Evolutionary conservation across 2,888 invertebrate genomes (phyloP), one percentile per base, ranked within the genome.

Genomic region (Caenorhabditis sp.): DNA sequence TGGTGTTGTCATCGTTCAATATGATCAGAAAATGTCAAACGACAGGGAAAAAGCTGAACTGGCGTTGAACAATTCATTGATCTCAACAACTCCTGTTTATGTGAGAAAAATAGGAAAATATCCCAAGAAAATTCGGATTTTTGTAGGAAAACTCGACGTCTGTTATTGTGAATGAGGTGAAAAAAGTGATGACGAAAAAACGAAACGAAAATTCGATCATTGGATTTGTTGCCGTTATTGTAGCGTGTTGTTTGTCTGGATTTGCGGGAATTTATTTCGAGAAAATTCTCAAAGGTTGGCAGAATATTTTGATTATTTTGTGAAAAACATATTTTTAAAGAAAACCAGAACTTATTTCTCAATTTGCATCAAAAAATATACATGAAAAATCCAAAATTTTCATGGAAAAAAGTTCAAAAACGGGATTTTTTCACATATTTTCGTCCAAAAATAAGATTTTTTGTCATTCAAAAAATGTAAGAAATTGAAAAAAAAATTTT

Each of bases 241-340:
- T 81, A n/a, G 86, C 86, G 23, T 86, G 96, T 86, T 92, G 94
- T 74, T 91, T 97, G 81, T 97, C 96, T 10, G 97, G 97, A 5
- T 97, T 97, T 89, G 96, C 97, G 27, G 97, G 97, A 50, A 94
- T 99, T 73, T 99, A 95, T 89, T 97, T 99, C 89, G 97, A 99
- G 89, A 97, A 97, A 90, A 95, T 99, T 84, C 91, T 99, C 0
- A 99, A 99, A 82, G 89, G 89, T 27, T 27, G 24, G 10, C n/a
- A n/a, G n/a, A n/a, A n/a, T n/a, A n/a, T n/a, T n/a, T n/a, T n/a
- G n/a, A n/a, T n/a, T n/a, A n/a, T n/a, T n/a, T n/a, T n/a, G n/a
- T n/a, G n/a, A n/a, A n/a, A n/a, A n/a, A n/a, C n/a, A n/a, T n/a
- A n/a, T n/a, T n/a, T n/a, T n/a, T n/a, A n/a, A n/a, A n/a, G n/a